Evolutionary conservation across 2,888 invertebrate genomes (phyloP), one percentile per base, ranked within the genome.

Genomic region (Saturnia japonica): DNA sequence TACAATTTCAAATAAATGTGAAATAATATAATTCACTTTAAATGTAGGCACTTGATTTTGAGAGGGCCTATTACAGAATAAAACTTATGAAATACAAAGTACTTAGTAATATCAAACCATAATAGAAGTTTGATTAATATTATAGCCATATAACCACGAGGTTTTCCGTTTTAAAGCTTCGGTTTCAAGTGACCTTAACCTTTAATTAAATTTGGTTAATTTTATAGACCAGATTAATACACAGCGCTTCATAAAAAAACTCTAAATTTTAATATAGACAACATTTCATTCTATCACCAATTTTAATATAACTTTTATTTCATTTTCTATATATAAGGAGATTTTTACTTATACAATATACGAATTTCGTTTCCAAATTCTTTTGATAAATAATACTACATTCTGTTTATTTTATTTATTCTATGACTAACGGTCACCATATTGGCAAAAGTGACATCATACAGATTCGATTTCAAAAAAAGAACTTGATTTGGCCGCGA

Each of bases 401-500:
- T 25, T 57, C 57, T 25, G 25, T 51, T 22, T 54, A 22, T 54
- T 9, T 28, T 60, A 28, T 60, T 60, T 60, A 28, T 66, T 66
- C 47, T 69, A 43, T 69, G 64, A 66, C 45, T n/a, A 47, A 64
- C 45, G 16, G 22, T 25, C n/a, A 67, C 22, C 45, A 54, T 70
- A 67, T 70, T 66, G 54, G 25, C 54, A 16, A 70, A 66, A 57
- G 57, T 71, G 64, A 68, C 66, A 71, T 69, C 57, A 67, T 69
- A 68, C 69, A 64, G 69, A 70, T 66, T 72, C 68, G 69, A 62
- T 70, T 68, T 68, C 47, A 69, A 74, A 74, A 82, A 81, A 77
- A 75, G 76, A 82, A 80, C 72, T 71, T 77, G 71, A 62, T 74
- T 75, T 82, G 84, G 82, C 87, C 82, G 82, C 82, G 77, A 81